Evolutionary conservation across 2,113 vertebrate genomes (phyloP).

Genomic region (Halichoeres trimaculatus): DNA sequence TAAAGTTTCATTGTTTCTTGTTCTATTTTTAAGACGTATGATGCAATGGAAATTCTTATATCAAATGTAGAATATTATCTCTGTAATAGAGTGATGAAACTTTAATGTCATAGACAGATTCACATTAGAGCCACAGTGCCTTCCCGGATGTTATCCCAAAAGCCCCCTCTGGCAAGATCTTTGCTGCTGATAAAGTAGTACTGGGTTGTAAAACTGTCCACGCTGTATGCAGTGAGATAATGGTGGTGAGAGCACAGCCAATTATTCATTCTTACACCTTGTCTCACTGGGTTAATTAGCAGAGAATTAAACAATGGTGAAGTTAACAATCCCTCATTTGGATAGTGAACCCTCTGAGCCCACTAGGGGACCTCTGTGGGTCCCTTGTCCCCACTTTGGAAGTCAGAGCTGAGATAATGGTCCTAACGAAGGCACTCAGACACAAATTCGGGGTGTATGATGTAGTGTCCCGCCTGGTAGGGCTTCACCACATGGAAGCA

Average conservation of each 20-base stretch:
- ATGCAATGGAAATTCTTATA: background rate
- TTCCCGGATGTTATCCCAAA: conserved; percentile 10
- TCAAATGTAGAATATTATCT: background rate
- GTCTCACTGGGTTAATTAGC: conserved; percentile 52
- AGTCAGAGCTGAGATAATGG: background rate
- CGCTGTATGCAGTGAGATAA: conserved; percentile 28
- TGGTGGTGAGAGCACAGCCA: conserved; percentile 11
- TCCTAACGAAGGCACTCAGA: conserved; percentile 72
- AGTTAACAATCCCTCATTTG: conserved; percentile 30
- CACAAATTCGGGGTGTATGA: conserved; percentile 84
- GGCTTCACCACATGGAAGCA: conserved; percentile 84
- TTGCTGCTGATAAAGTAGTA: conserved; percentile 28
- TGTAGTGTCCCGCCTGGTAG: conserved; percentile 78
- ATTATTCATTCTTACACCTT: conserved; percentile 44
- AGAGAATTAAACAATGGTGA: conserved; percentile 48
- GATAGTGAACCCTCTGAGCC: background rate
- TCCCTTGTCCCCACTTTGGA: conserved; percentile 8
- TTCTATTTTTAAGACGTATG: background rate
- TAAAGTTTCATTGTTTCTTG: conserved; percentile 2
- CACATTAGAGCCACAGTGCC: conserved; percentile 7
- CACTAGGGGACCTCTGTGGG: conserved; percentile 1
- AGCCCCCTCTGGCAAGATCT: conserved; percentile 17
- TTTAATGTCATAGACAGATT: conserved; percentile 18
- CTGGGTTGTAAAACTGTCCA: conserved; percentile 29
- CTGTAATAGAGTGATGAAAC: conserved; percentile 14